Conservation (phyloP, 64 coral and sea anemone genomes). For the Hydrozoanthus tunicans region DNA sequence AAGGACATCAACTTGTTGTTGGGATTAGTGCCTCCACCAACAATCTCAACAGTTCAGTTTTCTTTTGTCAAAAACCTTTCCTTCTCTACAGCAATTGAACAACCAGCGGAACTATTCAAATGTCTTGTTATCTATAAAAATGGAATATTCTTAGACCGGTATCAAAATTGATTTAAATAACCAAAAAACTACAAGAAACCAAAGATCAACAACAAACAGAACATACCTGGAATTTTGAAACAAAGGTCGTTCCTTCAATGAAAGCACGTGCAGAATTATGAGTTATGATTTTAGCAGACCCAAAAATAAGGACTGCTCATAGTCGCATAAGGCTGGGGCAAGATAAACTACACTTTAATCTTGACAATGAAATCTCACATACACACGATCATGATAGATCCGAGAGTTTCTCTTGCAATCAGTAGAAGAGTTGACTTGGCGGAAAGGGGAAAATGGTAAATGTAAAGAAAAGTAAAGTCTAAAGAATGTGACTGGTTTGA, state of each 20-base stretch:
- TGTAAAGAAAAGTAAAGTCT: background rate
- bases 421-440: background rate
- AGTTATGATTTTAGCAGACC: conserved; percentile 19
- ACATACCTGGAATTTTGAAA: conserved; percentile 58
- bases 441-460: too few species aligned
- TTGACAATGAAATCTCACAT: background rate
- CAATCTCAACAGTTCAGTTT: conserved; percentile 25
- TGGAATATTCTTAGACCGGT: background rate
- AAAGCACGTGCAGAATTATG: conserved; percentile 26
- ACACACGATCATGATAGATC: background rate
- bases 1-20: conserved; percentile 12
- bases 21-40: conserved; percentile 11
- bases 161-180: conserved; percentile 14
- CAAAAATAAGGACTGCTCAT: background rate
- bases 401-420: background rate
- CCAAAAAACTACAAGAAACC: conserved; percentile 7
- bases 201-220: conserved; percentile 1
- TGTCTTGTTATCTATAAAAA: conserved; percentile 12
- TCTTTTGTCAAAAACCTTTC: conserved; percentile 17
- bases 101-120: conserved; percentile 16
- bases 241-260: conserved; percentile 36
- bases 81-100: conserved; percentile 24
- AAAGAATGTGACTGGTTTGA: background rate
- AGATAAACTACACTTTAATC: background rate
- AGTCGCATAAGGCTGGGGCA: background rate